Percentiles rank a stretch among this genome's conserved stretches.
phyloP scores from a whole-genome alignment of 2,113 vertebrate genomes.

The Halichoerus grypus region DNA sequence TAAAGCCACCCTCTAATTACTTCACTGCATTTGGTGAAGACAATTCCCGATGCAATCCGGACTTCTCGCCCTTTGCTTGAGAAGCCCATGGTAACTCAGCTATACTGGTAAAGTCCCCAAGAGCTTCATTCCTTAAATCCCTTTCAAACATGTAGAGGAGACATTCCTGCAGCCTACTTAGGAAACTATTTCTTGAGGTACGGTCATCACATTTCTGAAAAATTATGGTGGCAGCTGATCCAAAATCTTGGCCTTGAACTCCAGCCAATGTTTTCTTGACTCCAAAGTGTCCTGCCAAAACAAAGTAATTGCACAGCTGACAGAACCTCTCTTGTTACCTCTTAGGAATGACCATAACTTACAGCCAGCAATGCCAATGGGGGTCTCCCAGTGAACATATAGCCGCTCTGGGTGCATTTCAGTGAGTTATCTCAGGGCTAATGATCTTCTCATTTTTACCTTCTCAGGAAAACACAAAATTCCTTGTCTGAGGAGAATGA shows the following conservation, averaged over 20 bases:
- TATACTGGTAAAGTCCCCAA: neutral
- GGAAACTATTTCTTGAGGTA: constrained; percentile 89
- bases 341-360: constrained; percentile 85
- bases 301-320: constrained; percentile 87
- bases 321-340: constrained; percentile 87
- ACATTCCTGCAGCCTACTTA: constrained; percentile 85
- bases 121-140: constrained; percentile 75
- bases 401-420: constrained; percentile 65
- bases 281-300: constrained; percentile 86
- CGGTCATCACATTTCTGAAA: constrained; percentile 88
- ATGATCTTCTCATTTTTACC: constrained; percentile 67
- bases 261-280: constrained; percentile 87
- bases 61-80: constrained; percentile 11
- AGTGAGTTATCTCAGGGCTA: constrained; percentile 70
- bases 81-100: neutral
- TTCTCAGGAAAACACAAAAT: constrained; percentile 61
- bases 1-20: neutral
- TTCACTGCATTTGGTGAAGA: neutral
- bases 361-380: constrained; percentile 72
- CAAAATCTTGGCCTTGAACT: constrained; percentile 87
- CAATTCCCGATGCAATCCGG: neutral
- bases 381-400: constrained; percentile 73
- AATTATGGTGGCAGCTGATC: constrained; percentile 85
- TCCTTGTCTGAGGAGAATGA: neutral
- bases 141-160: constrained; percentile 68